These are phyloP conservation scores for Cliona cf. orientalis DNA, from an alignment of 37 sponge, comb jelly and placozoan genomes.

Conservation along the genomic window DNA sequence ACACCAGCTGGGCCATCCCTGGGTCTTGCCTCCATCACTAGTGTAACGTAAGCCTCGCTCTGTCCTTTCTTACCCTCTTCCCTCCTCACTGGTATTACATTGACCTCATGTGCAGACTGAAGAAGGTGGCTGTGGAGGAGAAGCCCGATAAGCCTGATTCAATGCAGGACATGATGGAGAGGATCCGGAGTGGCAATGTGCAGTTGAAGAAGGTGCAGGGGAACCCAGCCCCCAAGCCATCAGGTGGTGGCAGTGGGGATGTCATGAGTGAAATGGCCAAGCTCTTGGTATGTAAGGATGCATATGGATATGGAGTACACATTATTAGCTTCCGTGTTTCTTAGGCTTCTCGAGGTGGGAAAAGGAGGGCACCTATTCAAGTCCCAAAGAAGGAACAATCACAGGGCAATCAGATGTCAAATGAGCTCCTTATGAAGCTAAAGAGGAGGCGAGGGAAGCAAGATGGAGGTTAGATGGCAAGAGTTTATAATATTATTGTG, in stretches of 20 bases:
- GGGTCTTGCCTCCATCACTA: conserved; percentile 32
- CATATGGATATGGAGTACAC: background rate
- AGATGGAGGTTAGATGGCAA: conserved; percentile 14
- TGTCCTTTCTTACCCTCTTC: background rate
- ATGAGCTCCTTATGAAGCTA: conserved; percentile 57
- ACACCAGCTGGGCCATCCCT: background rate
- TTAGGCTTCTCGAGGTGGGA: conserved; percentile 4
- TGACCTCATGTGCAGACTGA: conserved; percentile 2
- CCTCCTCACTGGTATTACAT: background rate
- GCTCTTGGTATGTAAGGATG: conserved; percentile 46
- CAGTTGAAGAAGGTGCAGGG: conserved; percentile 50
- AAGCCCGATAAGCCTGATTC: conserved; percentile 50
- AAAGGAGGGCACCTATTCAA: conserved; percentile 29
- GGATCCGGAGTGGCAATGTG: conserved; percentile 67
- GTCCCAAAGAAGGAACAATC: conserved; percentile 24
- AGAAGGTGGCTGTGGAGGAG: conserved; percentile 1
- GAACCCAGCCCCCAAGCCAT: background rate
- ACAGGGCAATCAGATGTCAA: conserved; percentile 13
- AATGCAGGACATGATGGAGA: conserved; percentile 77
- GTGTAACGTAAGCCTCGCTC: conserved; percentile 22
- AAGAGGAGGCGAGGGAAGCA: conserved; percentile 47
- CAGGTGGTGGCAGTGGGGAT: conserved; percentile 7
- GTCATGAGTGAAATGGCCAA: conserved; percentile 81
- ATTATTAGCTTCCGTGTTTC: background rate
- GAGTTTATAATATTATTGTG: background rate